Evolutionary conservation across 2,113 vertebrate species (phyloP).

Genomic region (Pelobates fuscus): DNA sequence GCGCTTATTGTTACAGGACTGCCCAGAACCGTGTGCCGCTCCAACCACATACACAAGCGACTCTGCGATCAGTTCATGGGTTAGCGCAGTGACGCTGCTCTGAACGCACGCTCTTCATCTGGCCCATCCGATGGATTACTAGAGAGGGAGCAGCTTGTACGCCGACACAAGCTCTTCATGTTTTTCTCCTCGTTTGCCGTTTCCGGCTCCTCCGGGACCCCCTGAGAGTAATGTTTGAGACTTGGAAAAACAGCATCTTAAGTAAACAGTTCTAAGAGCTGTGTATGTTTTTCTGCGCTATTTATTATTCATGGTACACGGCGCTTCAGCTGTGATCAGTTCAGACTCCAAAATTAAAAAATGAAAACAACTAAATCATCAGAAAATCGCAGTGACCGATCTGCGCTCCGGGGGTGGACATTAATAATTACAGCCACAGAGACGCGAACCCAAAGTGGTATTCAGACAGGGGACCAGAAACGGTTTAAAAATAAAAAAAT

Average conservation of each 20-base stretch:
- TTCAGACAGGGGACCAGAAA: too few relatives aligned
- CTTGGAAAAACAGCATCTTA: conserved; percentile 21
- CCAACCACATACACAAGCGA: too few relatives aligned
- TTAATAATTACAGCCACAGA: too few relatives aligned
- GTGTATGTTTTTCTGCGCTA: conserved; percentile 23
- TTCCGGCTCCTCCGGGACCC: conserved; percentile 16
- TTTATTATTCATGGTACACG: conserved; percentile 24
- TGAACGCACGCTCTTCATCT: too few relatives aligned
- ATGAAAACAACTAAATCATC: background rate
- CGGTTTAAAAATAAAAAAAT: too few relatives aligned
- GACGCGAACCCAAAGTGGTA: too few relatives aligned
- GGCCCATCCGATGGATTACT: too few relatives aligned
- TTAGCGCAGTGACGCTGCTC: too few relatives aligned
- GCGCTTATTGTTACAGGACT: too few relatives aligned
- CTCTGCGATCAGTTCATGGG: too few relatives aligned
- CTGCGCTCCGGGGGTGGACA: background rate
- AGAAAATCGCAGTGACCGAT: background rate
- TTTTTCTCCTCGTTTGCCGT: background rate
- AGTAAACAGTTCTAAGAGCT: conserved; percentile 26
- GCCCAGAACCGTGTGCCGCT: too few relatives aligned
- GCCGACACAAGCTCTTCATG: background rate
- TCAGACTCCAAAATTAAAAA: conserved; percentile 19
- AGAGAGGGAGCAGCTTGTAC: too few relatives aligned
- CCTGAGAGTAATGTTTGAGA: conserved; percentile 8
- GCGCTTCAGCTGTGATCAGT: conserved; percentile 2